These are phyloP conservation scores for Drosophila nr. medialis DNA, from an alignment of 2,888 invertebrate species.

Conservation along the genomic window DNA sequence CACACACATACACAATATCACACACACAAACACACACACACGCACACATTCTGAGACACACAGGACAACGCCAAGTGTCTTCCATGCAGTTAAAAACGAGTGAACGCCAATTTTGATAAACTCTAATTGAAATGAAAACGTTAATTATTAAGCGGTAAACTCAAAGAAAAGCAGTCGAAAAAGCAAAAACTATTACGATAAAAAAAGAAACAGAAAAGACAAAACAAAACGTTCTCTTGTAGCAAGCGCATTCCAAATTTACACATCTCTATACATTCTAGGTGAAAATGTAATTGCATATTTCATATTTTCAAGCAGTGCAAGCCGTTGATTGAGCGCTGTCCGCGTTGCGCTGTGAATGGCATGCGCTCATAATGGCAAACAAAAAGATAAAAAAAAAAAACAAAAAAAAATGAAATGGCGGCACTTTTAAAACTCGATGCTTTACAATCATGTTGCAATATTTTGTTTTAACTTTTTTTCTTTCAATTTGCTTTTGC, in stretches of 20 bases:
- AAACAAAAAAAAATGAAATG: slow-evolving; percentile 9
- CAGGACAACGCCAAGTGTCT: slow-evolving; percentile 68
- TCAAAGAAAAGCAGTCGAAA: slow-evolving; percentile 61
- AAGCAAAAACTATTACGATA: slow-evolving; percentile 37
- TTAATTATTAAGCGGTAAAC: slow-evolving; percentile 64
- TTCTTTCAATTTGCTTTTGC: slow-evolving; percentile 43
- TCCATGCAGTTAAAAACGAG: slow-evolving; percentile 54
- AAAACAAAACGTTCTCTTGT: slow-evolving; percentile 42
- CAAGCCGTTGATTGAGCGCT: slow-evolving; percentile 25
- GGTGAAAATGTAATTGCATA: slow-evolving; percentile 1
- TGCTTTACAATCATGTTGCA: slow-evolving; percentile 71
- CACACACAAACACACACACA: slow-evolving; percentile 20
- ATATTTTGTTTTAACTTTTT: slow-evolving; percentile 51
- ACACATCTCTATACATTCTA: slow-evolving; percentile 3
- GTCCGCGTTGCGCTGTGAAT: slow-evolving; percentile 31
- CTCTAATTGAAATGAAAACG: slow-evolving; percentile 36
- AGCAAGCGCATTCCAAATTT: slow-evolving; percentile 62
- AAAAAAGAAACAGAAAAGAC: slow-evolving; percentile 38
- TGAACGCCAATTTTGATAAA: slow-evolving; percentile 55
- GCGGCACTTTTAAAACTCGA: slow-evolving; percentile 37
- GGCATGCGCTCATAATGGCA: slow-evolving; percentile 19
- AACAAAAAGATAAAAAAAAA: not conserved
- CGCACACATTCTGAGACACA: slow-evolving; percentile 33
- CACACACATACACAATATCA: slow-evolving; percentile 35
- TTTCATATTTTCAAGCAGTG: slow-evolving; percentile 45